Percentiles rank a stretch among this genome's conserved stretches.
Conservation (phyloP, 2,888 invertebrate genomes). For the Sinhomidia bicolor region DNA sequence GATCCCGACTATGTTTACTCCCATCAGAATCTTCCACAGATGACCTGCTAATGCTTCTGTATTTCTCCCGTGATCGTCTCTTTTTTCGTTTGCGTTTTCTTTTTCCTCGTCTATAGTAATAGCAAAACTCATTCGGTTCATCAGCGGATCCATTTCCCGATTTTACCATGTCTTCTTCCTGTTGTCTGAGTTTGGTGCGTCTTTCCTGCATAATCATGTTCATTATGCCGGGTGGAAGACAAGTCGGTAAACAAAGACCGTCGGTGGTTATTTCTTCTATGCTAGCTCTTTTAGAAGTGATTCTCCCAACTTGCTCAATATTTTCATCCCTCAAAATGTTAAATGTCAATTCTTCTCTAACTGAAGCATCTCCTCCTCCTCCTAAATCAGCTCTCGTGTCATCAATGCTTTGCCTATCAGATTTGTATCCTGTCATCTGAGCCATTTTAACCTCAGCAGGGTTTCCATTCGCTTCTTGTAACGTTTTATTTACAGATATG, state of each 20-base stretch:
- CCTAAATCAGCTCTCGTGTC: background rate
- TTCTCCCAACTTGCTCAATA: too few relatives aligned
- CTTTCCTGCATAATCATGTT: constrained; percentile 62
- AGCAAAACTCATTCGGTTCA: background rate
- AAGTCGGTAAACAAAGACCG: background rate
- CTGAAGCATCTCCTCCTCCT: background rate
- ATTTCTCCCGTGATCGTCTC: background rate
- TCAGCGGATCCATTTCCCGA: background rate
- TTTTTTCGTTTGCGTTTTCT: background rate
- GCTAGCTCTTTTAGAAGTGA: background rate
- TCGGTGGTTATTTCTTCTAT: background rate
- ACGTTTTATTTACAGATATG: too few relatives aligned
- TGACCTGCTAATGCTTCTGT: background rate
- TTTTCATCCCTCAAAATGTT: background rate
- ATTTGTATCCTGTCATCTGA: too few relatives aligned
- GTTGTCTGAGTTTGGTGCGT: too few relatives aligned
- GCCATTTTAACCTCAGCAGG: too few relatives aligned
- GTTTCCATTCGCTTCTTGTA: too few relatives aligned
- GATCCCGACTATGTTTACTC: background rate
- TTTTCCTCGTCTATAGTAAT: background rate
- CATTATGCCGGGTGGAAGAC: constrained; percentile 63
- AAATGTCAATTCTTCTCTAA: background rate
- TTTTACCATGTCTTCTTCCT: too few relatives aligned
- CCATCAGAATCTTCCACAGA: background rate
- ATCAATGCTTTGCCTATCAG: too few relatives aligned